Evolutionary conservation across 2,888 invertebrate species (phyloP).

Genomic region (Trachelus tabidus): DNA sequence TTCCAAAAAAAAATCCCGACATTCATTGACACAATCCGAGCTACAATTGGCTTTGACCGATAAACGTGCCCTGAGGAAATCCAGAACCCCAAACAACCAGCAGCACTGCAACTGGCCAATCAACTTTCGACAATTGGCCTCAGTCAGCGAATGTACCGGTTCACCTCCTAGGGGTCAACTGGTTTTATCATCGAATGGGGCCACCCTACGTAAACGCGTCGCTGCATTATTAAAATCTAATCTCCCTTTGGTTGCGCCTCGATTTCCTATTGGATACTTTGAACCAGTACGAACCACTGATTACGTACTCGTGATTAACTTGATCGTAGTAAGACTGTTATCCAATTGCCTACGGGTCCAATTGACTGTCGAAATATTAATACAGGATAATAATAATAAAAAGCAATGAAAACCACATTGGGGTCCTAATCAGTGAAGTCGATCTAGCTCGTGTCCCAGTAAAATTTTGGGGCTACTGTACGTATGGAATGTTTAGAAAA

Average conservation of each 20-base stretch:
- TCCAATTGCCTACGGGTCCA: background rate
- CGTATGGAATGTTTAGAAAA: too few species aligned
- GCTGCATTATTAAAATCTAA: conserved; percentile 63
- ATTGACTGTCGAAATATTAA: background rate
- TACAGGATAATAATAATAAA: background rate
- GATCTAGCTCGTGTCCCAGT: background rate
- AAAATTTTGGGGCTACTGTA: background rate
- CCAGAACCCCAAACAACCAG: conserved; percentile 11
- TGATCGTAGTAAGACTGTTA: background rate
- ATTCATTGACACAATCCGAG: background rate
- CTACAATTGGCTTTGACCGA: background rate
- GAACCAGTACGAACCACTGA: background rate
- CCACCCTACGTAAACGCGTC: conserved; percentile 40
- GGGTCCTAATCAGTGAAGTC: background rate
- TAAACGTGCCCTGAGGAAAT: conserved; percentile 29
- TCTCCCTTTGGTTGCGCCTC: conserved; percentile 41
- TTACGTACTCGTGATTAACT: background rate
- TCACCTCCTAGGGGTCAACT: conserved; percentile 40
- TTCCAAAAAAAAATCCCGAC: background rate
- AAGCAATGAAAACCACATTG: background rate
- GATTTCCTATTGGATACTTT: background rate
- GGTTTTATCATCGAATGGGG: conserved; percentile 32
- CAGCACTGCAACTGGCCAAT: conserved; percentile 40
- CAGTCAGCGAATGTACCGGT: conserved; percentile 20
- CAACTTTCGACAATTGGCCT: conserved; percentile 55